These are phyloP conservation scores for Pammene fasciana DNA, from an alignment of 2,888 invertebrate species.

Conservation along the genomic window DNA sequence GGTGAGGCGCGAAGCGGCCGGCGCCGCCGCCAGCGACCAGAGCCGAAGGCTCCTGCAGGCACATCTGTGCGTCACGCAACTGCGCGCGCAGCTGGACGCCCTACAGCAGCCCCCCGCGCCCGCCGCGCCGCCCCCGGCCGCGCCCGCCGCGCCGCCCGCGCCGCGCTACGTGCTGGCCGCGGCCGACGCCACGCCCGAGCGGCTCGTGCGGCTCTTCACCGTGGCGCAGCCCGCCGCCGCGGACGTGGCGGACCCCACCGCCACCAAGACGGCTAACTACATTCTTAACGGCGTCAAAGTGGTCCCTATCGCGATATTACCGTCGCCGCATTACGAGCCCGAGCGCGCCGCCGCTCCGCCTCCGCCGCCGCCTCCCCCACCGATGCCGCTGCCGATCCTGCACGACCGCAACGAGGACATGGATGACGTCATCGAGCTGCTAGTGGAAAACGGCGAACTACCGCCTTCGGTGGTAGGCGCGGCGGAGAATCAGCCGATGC, in stretches of 20 bases:
- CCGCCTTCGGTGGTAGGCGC: constrained; percentile 92
- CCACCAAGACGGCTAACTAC: constrained; percentile 70
- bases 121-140: constrained; percentile 59
- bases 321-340: constrained; percentile 72
- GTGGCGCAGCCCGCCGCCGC: constrained; percentile 58
- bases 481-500: constrained; percentile 76
- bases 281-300: constrained; percentile 86
- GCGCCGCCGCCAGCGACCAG: constrained; percentile 76
- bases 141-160: constrained; percentile 79
- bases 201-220: constrained; percentile 68
- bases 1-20: constrained; percentile 84
- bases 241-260: constrained; percentile 48
- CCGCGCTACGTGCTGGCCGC: constrained; percentile 64
- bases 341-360: constrained; percentile 61
- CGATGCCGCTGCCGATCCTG: constrained; percentile 60
- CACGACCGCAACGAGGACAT: constrained; percentile 80
- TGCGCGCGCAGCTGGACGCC: constrained; percentile 86
- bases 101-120: constrained; percentile 76
- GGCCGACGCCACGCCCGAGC: constrained; percentile 60
- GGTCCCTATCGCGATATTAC: constrained; percentile 78
- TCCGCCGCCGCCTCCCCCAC: constrained; percentile 67
- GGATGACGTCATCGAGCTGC: constrained; percentile 96
- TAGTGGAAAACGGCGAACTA: constrained; percentile 96
- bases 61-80: constrained; percentile 77
- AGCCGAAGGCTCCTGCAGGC: constrained; percentile 85